Base-by-base conservation (phyloP, 2,113 vertebrate genomes). In the Rana temporaria region DNA sequence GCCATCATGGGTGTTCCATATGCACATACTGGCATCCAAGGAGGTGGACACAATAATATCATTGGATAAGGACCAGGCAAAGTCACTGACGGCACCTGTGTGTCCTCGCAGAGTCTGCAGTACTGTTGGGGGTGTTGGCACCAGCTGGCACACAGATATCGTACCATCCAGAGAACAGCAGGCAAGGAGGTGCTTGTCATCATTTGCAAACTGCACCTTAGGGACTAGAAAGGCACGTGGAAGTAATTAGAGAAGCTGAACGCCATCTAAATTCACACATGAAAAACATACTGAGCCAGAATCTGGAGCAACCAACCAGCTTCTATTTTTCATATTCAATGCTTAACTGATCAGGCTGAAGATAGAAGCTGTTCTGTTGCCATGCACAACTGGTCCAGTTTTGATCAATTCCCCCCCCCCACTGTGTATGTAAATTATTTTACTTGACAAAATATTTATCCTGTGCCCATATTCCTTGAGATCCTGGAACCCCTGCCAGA, bases 1-100 rank as follows among this genome's bases (percentile, higher is more conserved):
- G 3, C 97, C 97, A 0, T 97, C 95, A 11, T 91, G 92, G 0
- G 96, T 97, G 78, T 96, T 96, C 97, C 97, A 99, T 85, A 98
- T 97, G 0, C 96, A 91, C 91, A 99, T 90, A 11, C 95, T 97
- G 30, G 91, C 95, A 0, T 98, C 97, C 20, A 95, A 91, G 0
- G 97, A 98, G 0, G 97, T 93, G 2, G 96, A 98, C 75, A 99
- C 97, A 0, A 99, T 95, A n/a, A 99, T 90, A 84, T 99, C 97
- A 59, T 98, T 99, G 92, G 97, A 96, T 30, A 99, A 91, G 1
- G 97, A 98, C 97, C 97, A 99, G 48, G 96, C 96, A 0, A 99
- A 96, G 89, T 99, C 97, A 0, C 96, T 96, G 69, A 98, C 96
- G 0, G 96, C 94, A 0, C 93, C 94, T 0, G 89, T 93, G 56